These are phyloP conservation scores for Mugil cephalus DNA, from an alignment of 2,113 vertebrate species.

Conservation along the genomic window DNA sequence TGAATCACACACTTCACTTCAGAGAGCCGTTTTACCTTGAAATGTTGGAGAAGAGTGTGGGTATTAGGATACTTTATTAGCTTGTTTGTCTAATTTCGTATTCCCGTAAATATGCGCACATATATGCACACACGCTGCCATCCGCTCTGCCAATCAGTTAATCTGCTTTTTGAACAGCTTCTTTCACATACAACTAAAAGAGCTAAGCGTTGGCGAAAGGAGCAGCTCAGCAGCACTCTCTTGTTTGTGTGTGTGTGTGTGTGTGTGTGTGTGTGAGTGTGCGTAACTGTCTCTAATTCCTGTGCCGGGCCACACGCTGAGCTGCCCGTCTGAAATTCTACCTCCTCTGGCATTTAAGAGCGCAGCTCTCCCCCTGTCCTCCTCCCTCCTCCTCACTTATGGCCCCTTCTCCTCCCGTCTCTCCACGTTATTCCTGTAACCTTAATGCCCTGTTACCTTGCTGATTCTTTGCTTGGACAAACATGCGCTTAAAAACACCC, in stretches of 20 bases:
- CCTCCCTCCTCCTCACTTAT: conserved; percentile 53
- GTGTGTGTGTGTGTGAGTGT: conserved; percentile 48
- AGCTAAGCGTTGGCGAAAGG: conserved; percentile 71
- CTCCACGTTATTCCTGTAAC: conserved; percentile 48
- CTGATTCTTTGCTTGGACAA: conserved; percentile 50
- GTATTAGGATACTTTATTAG: not conserved
- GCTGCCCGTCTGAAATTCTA: conserved; percentile 81
- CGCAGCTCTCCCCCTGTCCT: conserved; percentile 55
- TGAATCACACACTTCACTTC: conserved; percentile 14
- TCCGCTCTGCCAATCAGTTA: conserved; percentile 42
- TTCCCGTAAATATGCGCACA: conserved; percentile 27
- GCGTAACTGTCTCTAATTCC: conserved; percentile 74
- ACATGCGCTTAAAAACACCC: conserved; percentile 38
- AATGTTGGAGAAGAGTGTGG: not conserved
- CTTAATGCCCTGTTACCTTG: conserved; percentile 58
- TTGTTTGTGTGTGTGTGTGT: conserved; percentile 49
- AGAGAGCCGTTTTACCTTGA: not conserved
- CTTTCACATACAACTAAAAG: conserved; percentile 66
- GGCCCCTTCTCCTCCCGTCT: conserved; percentile 60
- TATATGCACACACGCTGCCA: conserved; percentile 25
- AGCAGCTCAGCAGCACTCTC: conserved; percentile 63
- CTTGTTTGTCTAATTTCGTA: conserved; percentile 5
- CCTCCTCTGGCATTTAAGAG: conserved; percentile 82
- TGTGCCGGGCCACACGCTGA: conserved; percentile 82
- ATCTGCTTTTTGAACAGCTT: conserved; percentile 58